A percentile compares a stretch with the other conserved stretches of the same genome.
Evolutionary conservation across 2,888 invertebrate species (phyloP).

Genomic region (Limnephilus marmoratus): DNA sequence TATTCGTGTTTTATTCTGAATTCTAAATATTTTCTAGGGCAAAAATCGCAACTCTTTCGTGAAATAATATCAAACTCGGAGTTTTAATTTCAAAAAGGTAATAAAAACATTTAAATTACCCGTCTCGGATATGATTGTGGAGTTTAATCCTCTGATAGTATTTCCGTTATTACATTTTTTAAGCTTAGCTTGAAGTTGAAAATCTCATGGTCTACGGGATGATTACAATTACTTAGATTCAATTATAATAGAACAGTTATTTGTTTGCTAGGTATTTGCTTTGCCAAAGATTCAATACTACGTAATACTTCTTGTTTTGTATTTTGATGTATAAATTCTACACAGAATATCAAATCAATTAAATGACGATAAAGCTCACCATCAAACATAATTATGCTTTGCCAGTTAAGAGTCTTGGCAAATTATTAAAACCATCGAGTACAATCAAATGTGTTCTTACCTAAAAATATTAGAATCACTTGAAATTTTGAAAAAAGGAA

Average conservation of each 20-base stretch:
- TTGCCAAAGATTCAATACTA: background rate
- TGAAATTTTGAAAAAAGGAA: background rate
- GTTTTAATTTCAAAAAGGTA: background rate
- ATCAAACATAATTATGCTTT: background rate
- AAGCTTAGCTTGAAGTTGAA: background rate
- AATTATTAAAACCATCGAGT: too few species aligned
- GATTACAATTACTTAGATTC: background rate
- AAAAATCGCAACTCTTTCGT: background rate
- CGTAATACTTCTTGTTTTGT: background rate
- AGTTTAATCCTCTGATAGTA: background rate
- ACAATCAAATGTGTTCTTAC: background rate
- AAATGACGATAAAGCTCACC: background rate
- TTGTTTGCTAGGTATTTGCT: background rate
- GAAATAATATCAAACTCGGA: background rate
- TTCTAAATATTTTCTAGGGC: constrained; percentile 10
- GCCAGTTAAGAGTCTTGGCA: too few species aligned
- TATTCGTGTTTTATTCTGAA: background rate
- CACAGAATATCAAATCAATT: too few species aligned
- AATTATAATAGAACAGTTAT: background rate
- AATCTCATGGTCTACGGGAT: background rate
- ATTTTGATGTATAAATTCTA: too few species aligned
- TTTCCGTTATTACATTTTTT: background rate
- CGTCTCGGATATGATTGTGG: background rate
- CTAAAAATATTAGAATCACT: background rate
- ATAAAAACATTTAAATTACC: constrained; percentile 49